A percentile compares a stretch with the other conserved stretches of the same genome.
phyloP scores from a whole-genome alignment of 2,797 vertebrate genomes.

The Eurystomus glaucurus region DNA sequence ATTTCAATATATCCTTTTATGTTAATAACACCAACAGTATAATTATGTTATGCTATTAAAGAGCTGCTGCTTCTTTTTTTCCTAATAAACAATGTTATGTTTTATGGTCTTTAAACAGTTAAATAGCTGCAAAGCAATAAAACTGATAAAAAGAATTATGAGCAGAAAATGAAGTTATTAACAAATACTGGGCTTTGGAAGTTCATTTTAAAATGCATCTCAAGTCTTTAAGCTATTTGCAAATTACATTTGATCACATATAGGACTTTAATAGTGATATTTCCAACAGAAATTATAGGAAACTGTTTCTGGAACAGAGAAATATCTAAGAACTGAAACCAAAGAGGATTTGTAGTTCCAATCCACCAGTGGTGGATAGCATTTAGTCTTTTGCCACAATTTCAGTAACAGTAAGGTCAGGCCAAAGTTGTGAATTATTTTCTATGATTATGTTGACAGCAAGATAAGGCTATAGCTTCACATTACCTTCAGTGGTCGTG shows the following conservation, averaged over 20 bases:
- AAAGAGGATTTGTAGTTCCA: neutral
- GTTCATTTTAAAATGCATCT: neutral
- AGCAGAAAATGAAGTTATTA: slow-evolving; percentile 38
- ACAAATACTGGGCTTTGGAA: neutral
- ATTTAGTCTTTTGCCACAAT: neutral
- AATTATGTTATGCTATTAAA: slow-evolving; percentile 29
- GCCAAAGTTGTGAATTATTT: neutral
- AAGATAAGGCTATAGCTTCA: neutral
- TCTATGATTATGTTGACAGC: neutral
- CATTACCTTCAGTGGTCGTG: neutral
- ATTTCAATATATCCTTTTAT: slow-evolving; percentile 19
- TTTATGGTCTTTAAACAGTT: slow-evolving; percentile 54
- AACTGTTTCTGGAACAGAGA: neutral
- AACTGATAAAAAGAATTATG: slow-evolving; percentile 20
- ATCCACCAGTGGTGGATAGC: neutral
- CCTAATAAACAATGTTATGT: slow-evolving; percentile 10
- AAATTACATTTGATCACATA: neutral
- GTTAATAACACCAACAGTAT: slow-evolving; percentile 37
- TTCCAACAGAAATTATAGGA: neutral
- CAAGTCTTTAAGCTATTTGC: neutral
- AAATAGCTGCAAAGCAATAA: slow-evolving; percentile 53
- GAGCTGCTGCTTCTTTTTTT: neutral
- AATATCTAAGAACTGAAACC: neutral
- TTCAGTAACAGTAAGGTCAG: neutral
- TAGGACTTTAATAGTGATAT: neutral